Conservation (phyloP, 1,140 invertebrate genomes). For the Oryctes rhinoceros region DNA sequence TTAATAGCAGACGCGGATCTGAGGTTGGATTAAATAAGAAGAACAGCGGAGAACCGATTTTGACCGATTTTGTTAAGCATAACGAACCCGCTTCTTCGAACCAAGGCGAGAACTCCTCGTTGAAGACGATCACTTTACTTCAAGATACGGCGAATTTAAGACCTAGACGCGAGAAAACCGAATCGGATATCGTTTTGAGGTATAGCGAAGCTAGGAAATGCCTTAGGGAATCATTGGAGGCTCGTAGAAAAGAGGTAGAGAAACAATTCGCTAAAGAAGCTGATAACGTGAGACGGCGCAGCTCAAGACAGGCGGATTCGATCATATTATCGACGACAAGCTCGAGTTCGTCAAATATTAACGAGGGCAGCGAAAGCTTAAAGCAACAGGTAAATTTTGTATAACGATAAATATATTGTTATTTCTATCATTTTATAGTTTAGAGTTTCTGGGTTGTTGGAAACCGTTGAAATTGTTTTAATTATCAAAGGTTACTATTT, state of each 20-base stretch:
- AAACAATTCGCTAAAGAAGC: constrained; percentile 59
- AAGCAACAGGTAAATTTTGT: constrained; percentile 59
- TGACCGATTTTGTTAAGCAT: constrained; percentile 72
- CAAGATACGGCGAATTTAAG: constrained; percentile 61
- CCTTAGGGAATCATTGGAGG: constrained; percentile 61
- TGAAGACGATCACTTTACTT: constrained; percentile 57
- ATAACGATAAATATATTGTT: too few species aligned
- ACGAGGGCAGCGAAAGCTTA: constrained; percentile 58
- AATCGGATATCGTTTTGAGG: constrained; percentile 81
- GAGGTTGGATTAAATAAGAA: constrained; percentile 64
- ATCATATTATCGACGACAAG: constrained; percentile 49
- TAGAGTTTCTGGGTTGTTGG: too few species aligned
- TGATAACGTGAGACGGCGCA: constrained; percentile 61
- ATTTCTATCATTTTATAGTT: too few species aligned
- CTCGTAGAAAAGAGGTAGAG: constrained; percentile 63
- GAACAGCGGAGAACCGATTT: constrained; percentile 70
- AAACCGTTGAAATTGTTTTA: too few species aligned
- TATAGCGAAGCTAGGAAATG: constrained; percentile 65
- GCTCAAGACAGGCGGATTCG: constrained; percentile 62
- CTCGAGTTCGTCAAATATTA: constrained; percentile 48
- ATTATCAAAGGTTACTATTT: too few species aligned
- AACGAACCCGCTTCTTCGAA: constrained; percentile 61
- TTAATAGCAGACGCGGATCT: constrained; percentile 71
- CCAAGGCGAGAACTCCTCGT: constrained; percentile 41
- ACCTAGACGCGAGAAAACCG: constrained; percentile 84